Conservation (phyloP, 2,797 vertebrate genomes). For the Sternarchorhynchus goeldii region DNA sequence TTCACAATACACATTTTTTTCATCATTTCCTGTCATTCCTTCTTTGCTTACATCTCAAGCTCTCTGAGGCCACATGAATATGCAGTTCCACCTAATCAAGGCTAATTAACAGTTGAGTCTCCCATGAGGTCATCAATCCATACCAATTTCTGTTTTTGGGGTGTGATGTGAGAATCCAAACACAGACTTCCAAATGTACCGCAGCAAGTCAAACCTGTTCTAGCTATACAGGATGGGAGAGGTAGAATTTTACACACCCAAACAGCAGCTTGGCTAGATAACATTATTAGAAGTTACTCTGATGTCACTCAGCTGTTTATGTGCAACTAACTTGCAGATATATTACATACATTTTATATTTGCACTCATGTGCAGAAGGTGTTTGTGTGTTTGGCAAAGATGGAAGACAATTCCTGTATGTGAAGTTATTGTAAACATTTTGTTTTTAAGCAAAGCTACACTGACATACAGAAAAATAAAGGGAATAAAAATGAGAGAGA, state of each 20-base stretch:
- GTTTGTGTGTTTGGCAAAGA: background rate
- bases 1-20: too few species aligned
- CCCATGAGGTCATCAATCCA: background rate
- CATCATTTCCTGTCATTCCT: background rate
- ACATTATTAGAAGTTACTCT: background rate
- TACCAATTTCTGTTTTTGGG: background rate
- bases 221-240: slow-evolving; percentile 20
- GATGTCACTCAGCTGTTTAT: background rate
- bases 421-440: background rate
- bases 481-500: background rate
- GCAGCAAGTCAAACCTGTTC: slow-evolving; percentile 28
- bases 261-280: background rate
- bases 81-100: background rate
- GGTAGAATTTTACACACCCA: background rate
- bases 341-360: too few species aligned
- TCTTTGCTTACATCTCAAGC: background rate
- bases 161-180: background rate
- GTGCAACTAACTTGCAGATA: background rate
- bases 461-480: background rate
- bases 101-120: background rate
- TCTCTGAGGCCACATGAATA: background rate
- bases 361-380: background rate
- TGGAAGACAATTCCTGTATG: background rate
- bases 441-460: background rate
- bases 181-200: background rate